These are phyloP conservation scores for Isoperla grammatica DNA, from an alignment of 2,888 invertebrate genomes.

Conservation along the genomic window DNA sequence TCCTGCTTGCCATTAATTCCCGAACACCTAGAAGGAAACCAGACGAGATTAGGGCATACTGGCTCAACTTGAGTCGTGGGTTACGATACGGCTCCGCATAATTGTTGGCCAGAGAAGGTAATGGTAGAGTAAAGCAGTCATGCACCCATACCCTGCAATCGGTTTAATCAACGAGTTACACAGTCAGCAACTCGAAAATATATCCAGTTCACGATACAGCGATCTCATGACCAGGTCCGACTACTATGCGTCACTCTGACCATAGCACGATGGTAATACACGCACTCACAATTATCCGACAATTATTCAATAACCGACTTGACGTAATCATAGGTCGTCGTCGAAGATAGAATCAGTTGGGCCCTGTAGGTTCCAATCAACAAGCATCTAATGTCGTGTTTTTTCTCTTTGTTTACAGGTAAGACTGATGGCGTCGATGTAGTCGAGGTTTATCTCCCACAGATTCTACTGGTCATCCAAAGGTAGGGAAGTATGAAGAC, in stretches of 20 bases:
- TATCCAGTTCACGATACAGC: background rate
- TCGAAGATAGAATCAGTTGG: background rate
- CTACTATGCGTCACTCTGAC: background rate
- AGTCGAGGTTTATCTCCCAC: too few relatives aligned
- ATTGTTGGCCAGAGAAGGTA: background rate
- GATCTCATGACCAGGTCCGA: background rate
- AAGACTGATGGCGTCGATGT: background rate
- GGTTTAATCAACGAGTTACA: background rate
- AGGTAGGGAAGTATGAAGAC: too few relatives aligned
- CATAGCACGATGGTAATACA: background rate
- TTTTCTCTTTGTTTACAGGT: slow-evolving; percentile 11
- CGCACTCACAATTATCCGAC: slow-evolving; percentile 9
- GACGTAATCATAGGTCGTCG: slow-evolving; percentile 5
- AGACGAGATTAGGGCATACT: background rate
- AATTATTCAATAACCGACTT: slow-evolving; percentile 14
- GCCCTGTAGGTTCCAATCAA: background rate
- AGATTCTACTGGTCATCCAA: too few relatives aligned
- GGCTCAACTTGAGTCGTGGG: background rate
- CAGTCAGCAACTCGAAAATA: background rate
- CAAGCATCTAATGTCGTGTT: background rate
- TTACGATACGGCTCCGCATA: too few relatives aligned
- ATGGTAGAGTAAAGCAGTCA: background rate
- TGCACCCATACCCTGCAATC: slow-evolving; percentile 10
- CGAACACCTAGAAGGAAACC: background rate
- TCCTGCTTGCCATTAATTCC: background rate